phyloP scores from a whole-genome alignment of 2,113 vertebrate species.

The Stegastes partitus region DNA sequence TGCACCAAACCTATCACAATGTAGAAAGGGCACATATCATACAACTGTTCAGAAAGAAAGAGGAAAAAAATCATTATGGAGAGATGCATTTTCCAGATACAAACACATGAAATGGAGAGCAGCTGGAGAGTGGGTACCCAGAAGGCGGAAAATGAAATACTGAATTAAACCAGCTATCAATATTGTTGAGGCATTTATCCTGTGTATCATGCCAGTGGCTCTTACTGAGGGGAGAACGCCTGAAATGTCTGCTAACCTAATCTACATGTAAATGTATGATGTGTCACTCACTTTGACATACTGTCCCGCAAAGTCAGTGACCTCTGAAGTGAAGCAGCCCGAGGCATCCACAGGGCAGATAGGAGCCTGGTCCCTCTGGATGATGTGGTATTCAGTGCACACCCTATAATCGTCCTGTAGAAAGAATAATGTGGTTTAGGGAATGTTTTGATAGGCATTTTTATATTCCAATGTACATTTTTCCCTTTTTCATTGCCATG shows the following conservation, averaged over 20 bases:
- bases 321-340: constrained; percentile 95
- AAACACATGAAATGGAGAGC: constrained; percentile 30
- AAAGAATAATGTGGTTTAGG: constrained; percentile 35
- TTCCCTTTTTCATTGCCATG: background rate
- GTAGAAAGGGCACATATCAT: background rate
- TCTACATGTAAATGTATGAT: constrained; percentile 60
- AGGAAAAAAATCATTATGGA: background rate
- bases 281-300: constrained; percentile 94
- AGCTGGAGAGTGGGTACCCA: background rate
- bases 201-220: constrained; percentile 3
- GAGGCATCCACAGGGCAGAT: constrained; percentile 96
- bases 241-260: constrained; percentile 49
- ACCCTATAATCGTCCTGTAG: constrained; percentile 94
- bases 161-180: constrained; percentile 34
- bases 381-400: constrained; percentile 93
- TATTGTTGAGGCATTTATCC: constrained; percentile 14
- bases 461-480: background rate
- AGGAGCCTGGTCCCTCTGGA: constrained; percentile 93
- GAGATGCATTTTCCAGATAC: constrained; percentile 13
- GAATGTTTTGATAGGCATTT: background rate
- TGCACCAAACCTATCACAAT: background rate
- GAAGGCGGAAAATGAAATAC: constrained; percentile 18
- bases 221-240: constrained; percentile 2
- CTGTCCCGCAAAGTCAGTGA: constrained; percentile 94
- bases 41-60: background rate